Evolutionary conservation across 2,113 vertebrate species (phyloP).

Genomic region (Donacobius atricapilla): DNA sequence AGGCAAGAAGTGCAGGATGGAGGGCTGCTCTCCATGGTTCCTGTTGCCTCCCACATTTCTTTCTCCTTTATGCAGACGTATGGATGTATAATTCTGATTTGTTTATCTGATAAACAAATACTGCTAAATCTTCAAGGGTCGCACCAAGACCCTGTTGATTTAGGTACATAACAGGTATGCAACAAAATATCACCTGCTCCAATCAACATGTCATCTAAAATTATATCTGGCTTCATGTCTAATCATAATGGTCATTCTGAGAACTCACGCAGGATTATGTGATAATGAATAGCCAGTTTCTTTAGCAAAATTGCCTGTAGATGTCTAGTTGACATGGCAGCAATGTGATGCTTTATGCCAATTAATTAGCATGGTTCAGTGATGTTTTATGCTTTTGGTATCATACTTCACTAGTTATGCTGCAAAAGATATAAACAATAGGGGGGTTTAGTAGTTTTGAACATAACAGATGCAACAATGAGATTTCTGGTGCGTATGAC

Average conservation of each 20-base stretch:
- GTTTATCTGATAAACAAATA: not conserved
- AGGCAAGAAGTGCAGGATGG: not conserved
- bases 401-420: not conserved
- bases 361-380: not conserved
- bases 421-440: not conserved
- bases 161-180: not conserved
- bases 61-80: not conserved
- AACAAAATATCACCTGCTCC: not conserved
- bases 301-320: not conserved
- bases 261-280: not conserved
- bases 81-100: not conserved
- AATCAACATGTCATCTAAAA: not conserved
- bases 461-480: not conserved
- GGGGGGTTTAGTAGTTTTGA: rapidly evolving
- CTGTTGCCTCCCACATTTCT: not conserved
- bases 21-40: not conserved
- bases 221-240: not conserved
- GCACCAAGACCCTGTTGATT: not conserved
- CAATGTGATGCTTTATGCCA: not conserved
- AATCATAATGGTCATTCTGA: not conserved
- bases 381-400: not conserved
- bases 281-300: not conserved
- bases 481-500: not conserved
- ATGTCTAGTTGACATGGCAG: not conserved
- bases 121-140: not conserved